A percentile compares a stretch with the other conserved stretches of the same genome.
These are phyloP conservation scores for Plectrocnemia conspersa DNA, from an alignment of 1,140 invertebrate genomes.

Conservation along the genomic window DNA sequence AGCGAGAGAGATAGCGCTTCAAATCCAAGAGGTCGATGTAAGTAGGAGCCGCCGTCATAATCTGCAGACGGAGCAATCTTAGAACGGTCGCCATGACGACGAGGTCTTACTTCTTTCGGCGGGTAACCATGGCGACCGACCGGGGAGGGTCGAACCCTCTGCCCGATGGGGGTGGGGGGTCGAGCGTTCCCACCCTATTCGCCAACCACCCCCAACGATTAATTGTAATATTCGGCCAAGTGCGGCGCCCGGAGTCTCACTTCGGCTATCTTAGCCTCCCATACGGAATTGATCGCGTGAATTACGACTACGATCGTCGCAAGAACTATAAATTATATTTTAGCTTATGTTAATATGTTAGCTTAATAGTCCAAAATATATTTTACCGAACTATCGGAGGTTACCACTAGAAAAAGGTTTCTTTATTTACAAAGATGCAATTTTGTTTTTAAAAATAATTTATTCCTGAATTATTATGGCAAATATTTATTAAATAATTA, in stretches of 20 bases:
- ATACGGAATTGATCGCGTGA: slow-evolving; percentile 20
- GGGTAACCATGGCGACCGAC: slow-evolving; percentile 28
- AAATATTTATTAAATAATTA: too few relatives aligned
- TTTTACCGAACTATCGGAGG: too few relatives aligned
- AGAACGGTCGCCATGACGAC: slow-evolving; percentile 31
- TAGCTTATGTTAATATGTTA: too few relatives aligned
- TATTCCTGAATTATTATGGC: too few relatives aligned
- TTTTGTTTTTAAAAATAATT: too few relatives aligned
- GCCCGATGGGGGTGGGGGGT: neutral
- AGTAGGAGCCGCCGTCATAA: slow-evolving; percentile 30
- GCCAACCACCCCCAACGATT: slow-evolving; percentile 12
- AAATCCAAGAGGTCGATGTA: neutral
- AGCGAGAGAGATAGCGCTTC: neutral
- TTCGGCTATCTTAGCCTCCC: slow-evolving; percentile 14
- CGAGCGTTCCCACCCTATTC: slow-evolving; percentile 12
- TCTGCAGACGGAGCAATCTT: slow-evolving; percentile 34
- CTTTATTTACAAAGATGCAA: too few relatives aligned
- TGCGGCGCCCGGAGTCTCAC: neutral
- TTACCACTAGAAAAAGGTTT: too few relatives aligned
- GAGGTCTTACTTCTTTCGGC: slow-evolving; percentile 35
- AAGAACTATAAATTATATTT: too few relatives aligned
- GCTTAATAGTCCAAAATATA: too few relatives aligned
- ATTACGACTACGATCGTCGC: slow-evolving; percentile 20
- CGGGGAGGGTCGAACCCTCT: neutral
- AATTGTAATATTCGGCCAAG: slow-evolving; percentile 28